Base-by-base conservation (phyloP, 1,140 invertebrate genomes). In the Coelopa frigida region DNA sequence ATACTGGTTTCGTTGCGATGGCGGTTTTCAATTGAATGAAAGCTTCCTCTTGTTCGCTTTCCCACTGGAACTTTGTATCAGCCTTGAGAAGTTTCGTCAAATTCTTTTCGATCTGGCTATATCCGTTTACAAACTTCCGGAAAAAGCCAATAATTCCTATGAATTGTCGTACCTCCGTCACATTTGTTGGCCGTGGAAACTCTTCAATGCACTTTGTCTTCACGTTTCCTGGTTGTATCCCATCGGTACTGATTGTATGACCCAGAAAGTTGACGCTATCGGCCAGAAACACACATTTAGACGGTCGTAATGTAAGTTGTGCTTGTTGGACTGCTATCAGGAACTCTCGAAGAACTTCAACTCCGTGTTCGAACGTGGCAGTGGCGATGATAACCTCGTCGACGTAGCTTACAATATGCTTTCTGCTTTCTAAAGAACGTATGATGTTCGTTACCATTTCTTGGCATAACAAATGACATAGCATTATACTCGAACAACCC, bases 381-480 rank as follows among this genome's bases (percentile, higher is more conserved):
- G 39, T 36, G 5, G 48, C 27, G 8, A 58, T 51, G 15, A 58
- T 50, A 10, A 63, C 49, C 27, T 61, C 57, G 37, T 58, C 58
- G 8, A 63, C 18, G 44, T 61, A 59, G 3, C 45, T 49, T 22
- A 49, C 11, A 15, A 46, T 15, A 18, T 23, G 24, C 39, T 45
- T 36, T 21, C 14, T 11, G 37, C 61, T 10, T 15, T 14, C 10
- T 14, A 41, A n/a, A n/a, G n/a, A n/a, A n/a, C n/a, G n/a, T 52
- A 49, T 11, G n/a, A 31, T 42, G 26, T 52, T 57, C 35, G 76
- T 72, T 5, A 67, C 54, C 7, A 71, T 36, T 45, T 74, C 55
- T 53, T 3, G 29, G 43, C 0, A 64, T 20, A 3, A 60, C 62
- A 27, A 58, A 58, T 0, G 57, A 51, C 39, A 68, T 51, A 14